Evolutionary conservation across 2,888 invertebrate genomes (phyloP), one percentile per base, ranked within the genome.

Genomic region (Amphipoea oculea): DNA sequence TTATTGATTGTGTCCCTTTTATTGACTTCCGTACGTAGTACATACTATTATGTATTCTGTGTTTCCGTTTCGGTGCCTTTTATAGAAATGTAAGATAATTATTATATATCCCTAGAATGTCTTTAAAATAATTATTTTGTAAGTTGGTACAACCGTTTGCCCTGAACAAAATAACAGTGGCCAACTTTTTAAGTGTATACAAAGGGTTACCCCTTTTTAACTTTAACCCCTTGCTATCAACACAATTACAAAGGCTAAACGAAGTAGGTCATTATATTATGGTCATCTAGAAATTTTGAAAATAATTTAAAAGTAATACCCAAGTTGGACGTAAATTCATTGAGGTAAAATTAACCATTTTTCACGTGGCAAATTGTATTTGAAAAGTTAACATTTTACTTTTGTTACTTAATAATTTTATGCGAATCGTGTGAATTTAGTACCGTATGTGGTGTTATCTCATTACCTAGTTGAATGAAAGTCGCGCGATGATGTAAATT

Each of bases 381-480:
- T 60, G n/a, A 67, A 72, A 79, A 81, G 54, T 73, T 73, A 65
- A 72, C 17, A 63, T 40, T 76, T 48, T 54, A 48, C 23, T 42
- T 79, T 79, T 76, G 23, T 51, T 63, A 63, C 48, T 67, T 63
- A 63, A 40, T 42, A 45, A 68, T 66, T 62, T 69, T 70, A 48
- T 57, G 68, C 23, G 48, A 79, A 54, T 78, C 85, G 84, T 88
- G 85, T 85, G 84, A 85, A 81, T 87, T 68, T 45, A 74, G 65
- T 79, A 81, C 79, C 14, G 48, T 82, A 51, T 66, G 70, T 74
- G 67, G 75, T n/a, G 11, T 88, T 78, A 89, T 83, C 81, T 84
- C 79, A 86, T 80, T 86, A 82, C 77, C 78, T 83, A 91, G 90
- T 90, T 91, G 91, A 94, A 95, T 93, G 96, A 96, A 96, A 96